phyloP scores from a whole-genome alignment of 2,113 vertebrate species.

The Rhinogobius similis region DNA sequence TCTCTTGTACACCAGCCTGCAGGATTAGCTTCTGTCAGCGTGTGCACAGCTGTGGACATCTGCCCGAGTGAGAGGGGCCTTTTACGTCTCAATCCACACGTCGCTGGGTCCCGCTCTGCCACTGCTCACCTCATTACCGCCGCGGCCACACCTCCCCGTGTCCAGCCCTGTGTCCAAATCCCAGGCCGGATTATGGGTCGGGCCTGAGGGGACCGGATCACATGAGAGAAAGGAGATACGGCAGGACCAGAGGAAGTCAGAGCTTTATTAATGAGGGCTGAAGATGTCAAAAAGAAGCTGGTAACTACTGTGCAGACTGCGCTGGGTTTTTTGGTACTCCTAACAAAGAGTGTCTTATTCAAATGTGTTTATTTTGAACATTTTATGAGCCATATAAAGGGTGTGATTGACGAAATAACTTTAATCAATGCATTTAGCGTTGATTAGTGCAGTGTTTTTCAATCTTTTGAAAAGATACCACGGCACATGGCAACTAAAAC shows the following conservation, averaged over 20 bases:
- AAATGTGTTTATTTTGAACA: too few relatives aligned
- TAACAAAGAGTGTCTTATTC: too few relatives aligned
- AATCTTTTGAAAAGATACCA: too few relatives aligned
- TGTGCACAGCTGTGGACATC: conserved; percentile 75
- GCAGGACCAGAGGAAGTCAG: conserved; percentile 32
- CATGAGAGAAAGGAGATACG: conserved; percentile 39
- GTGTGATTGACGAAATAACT: too few relatives aligned
- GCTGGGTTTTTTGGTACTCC: background rate
- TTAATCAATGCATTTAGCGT: too few relatives aligned
- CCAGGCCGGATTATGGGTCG: background rate
- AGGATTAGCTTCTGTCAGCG: conserved; percentile 71
- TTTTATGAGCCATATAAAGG: too few relatives aligned
- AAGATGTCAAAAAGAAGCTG: conserved; percentile 25
- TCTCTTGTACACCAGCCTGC: conserved; percentile 15
- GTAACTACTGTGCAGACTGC: conserved; percentile 13
- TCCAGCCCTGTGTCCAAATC: conserved; percentile 22
- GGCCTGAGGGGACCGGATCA: background rate
- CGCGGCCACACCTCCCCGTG: conserved; percentile 56
- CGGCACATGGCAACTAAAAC: too few relatives aligned
- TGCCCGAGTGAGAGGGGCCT: conserved; percentile 63
- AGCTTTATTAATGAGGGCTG: conserved; percentile 50
- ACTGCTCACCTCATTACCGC: conserved; percentile 71
- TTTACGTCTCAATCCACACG: conserved; percentile 74
- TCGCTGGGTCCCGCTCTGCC: conserved; percentile 63
- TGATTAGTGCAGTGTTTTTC: too few relatives aligned